Evolutionary conservation across 2,797 vertebrate genomes (phyloP).

Genomic region (Lacerta viridis): DNA sequence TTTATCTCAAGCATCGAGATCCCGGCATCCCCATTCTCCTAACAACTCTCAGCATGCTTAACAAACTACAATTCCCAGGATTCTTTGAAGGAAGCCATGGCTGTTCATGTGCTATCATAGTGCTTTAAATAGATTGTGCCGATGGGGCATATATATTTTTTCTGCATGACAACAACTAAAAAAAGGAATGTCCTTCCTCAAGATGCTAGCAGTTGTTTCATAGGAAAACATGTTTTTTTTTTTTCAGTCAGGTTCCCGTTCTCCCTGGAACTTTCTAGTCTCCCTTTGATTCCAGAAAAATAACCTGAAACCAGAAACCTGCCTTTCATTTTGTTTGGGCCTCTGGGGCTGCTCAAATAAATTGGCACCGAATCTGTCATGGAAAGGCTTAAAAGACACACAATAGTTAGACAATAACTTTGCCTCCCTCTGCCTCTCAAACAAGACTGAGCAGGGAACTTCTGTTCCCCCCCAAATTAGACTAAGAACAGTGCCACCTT

Average conservation of each 20-base stretch:
- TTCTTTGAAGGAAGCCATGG: no score
- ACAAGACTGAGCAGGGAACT: neutral
- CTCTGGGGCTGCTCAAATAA: constrained; percentile 74
- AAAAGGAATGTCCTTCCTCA: constrained; percentile 18
- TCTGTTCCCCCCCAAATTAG: neutral
- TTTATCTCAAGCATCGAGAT: constrained; percentile 1
- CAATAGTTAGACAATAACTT: no score
- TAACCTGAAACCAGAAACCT: constrained; percentile 49
- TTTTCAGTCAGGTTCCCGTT: constrained; percentile 17
- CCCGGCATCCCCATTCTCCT: neutral
- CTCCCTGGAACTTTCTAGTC: constrained; percentile 23
- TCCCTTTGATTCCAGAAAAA: constrained; percentile 47
- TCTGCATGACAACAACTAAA: neutral
- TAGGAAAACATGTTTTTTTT: constrained; percentile 7
- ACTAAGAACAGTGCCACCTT: neutral
- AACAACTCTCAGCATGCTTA: no score
- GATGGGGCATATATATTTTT: neutral
- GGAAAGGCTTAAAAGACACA: neutral
- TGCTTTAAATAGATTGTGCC: no score
- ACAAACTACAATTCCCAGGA: no score
- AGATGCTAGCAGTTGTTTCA: neutral
- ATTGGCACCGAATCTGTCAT: constrained; percentile 59
- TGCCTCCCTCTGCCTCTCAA: neutral
- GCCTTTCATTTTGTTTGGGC: constrained; percentile 60
- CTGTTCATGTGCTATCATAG: neutral